phyloP scores from a whole-genome alignment of 1,140 invertebrate genomes.

The Scaptomyza graminum region DNA sequence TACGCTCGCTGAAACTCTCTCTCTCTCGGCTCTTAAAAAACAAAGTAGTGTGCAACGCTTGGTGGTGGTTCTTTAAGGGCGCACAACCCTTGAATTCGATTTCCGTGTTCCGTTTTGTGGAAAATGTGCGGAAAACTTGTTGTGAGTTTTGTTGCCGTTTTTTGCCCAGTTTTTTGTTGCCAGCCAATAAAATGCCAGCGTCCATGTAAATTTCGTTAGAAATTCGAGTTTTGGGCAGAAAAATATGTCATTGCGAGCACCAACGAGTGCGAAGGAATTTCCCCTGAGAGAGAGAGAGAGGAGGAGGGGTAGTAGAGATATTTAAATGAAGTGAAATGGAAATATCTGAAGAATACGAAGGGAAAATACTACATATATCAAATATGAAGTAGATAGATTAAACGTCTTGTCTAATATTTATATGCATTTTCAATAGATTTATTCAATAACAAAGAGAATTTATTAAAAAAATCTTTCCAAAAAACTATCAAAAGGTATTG shows the following conservation, averaged over 20 bases:
- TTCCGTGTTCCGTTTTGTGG: slow-evolving; percentile 37
- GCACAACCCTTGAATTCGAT: slow-evolving; percentile 53
- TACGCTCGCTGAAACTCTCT: not conserved
- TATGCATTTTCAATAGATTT: too few species aligned
- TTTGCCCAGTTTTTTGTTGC: slow-evolving; percentile 45
- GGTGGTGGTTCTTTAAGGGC: slow-evolving; percentile 26
- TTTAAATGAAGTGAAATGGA: slow-evolving; percentile 42
- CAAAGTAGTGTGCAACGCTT: slow-evolving; percentile 20
- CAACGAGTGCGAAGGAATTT: slow-evolving; percentile 69
- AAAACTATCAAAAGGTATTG: too few species aligned
- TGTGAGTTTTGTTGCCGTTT: slow-evolving; percentile 47
- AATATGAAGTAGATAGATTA: not conserved
- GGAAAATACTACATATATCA: too few species aligned
- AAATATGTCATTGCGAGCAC: slow-evolving; percentile 52
- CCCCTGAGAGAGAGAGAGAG: slow-evolving; percentile 19
- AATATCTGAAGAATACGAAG: not conserved
- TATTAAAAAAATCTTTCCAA: too few species aligned
- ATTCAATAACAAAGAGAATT: too few species aligned
- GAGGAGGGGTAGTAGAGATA: slow-evolving; percentile 2
- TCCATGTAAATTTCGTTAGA: slow-evolving; percentile 75
- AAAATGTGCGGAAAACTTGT: slow-evolving; percentile 64
- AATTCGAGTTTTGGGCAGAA: slow-evolving; percentile 78
- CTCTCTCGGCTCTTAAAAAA: slow-evolving; percentile 64
- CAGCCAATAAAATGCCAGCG: slow-evolving; percentile 77
- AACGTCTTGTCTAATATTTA: too few species aligned